Base-by-base conservation (phyloP, 2,113 vertebrate species). In the Diadophis punctatus region DNA sequence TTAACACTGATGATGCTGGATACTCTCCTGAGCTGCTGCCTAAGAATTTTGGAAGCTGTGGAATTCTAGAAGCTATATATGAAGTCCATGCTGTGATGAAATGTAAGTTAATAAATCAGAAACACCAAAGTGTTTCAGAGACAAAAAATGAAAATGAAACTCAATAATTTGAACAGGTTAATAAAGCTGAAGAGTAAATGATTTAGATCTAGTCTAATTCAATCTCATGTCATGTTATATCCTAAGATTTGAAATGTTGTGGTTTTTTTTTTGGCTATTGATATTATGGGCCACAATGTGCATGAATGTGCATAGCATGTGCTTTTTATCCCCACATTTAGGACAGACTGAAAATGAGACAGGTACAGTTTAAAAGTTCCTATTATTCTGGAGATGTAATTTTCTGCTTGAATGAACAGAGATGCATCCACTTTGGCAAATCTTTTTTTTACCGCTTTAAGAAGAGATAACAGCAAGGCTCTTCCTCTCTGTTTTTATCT, bases 21-120 rank as follows among this genome's bases (percentile, higher is more conserved):
- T 95, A 97, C 8, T 90, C 91, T 27, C 94, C 90, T 74, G 96
- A 95, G 63, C 95, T 93, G 85, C 95, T 98, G 52, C 98, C 98
- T 87, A 92, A 97, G 93, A 97, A 97, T 92, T 97, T 98, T 93
- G 93, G 93, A 58, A 97, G 97, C 49, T 95, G 94, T 92, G 58
- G 98, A 95, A 93, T 92, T 93, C 98, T 99, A 84, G 97, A 96
- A 0, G 98, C 98, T 63, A 94, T 99, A 91, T 98, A 99, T 51
- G 97, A 98, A 96, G 95, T 99, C 43, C 97, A 98, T 93, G 98
- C 97, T 87, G 95, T 98, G 84, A 98, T 98, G 97, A 97, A 98
- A 95, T 97, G 98, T 99, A 97, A 98, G 98, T 98, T 97, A 91
- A n/a, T 98, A 97, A 93, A 8, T 23, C n/a, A 80, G 1, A 34